A percentile compares a stretch with the other conserved stretches of the same genome.
Evolutionary conservation across 2,888 invertebrate genomes (phyloP).

Genomic region (Andrena praecox): DNA sequence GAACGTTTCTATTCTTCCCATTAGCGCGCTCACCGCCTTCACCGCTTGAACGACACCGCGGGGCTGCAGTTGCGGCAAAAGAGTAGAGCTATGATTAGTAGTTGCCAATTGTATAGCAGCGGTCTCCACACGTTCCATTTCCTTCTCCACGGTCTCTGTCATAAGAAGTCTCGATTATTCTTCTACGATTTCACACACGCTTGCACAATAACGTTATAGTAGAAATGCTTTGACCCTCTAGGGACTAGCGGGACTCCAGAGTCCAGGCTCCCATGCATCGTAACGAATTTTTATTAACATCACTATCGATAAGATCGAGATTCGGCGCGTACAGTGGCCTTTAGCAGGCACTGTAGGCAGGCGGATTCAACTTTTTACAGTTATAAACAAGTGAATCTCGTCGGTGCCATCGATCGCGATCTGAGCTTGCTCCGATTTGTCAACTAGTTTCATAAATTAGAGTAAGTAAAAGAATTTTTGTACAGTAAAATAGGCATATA

Average conservation of each 20-base stretch:
- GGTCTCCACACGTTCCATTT: conserved; percentile 91
- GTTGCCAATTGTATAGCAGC: conserved; percentile 86
- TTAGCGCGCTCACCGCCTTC: conserved; percentile 95
- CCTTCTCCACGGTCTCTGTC: conserved; percentile 92
- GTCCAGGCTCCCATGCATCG: no score
- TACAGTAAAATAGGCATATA: no score
- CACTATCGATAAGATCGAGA: background rate
- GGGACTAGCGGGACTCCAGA: no score
- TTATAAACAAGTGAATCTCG: no score
- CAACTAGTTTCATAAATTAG: no score
- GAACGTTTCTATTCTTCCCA: conserved; percentile 95
- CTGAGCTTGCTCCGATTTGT: no score
- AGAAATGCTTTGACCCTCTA: background rate
- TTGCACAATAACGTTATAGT: background rate
- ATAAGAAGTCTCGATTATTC: background rate
- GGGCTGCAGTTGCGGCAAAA: conserved; percentile 86
- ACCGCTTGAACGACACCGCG: conserved; percentile 95
- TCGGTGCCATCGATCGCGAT: no score
- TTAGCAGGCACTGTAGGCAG: no score
- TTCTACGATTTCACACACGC: background rate
- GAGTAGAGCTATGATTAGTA: conserved; percentile 80
- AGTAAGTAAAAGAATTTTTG: no score
- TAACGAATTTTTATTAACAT: background rate
- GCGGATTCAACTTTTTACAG: no score
- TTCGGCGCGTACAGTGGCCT: no score